Percentiles rank a stretch among this genome's conserved stretches.
Conservation (phyloP, 2,888 invertebrate species). For the Mythimna loreyi region DNA sequence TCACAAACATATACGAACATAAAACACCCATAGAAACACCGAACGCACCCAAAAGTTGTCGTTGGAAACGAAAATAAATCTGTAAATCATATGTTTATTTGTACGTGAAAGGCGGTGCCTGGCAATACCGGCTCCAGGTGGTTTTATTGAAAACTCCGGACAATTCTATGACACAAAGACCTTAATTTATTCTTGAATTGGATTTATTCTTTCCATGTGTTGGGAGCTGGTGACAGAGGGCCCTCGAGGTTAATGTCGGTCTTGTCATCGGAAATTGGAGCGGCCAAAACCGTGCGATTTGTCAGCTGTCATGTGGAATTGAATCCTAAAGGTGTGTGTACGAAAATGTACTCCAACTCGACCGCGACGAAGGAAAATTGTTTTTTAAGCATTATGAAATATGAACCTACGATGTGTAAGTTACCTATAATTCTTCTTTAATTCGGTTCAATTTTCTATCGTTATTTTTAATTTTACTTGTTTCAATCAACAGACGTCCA, state of each 20-base stretch:
- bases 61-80: slow-evolving; percentile 69
- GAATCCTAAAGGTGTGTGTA: slow-evolving; percentile 78
- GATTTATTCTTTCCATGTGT: slow-evolving; percentile 85
- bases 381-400: slow-evolving; percentile 37
- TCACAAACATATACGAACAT: slow-evolving; percentile 20
- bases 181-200: slow-evolving; percentile 89
- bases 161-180: slow-evolving; percentile 85
- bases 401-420: not conserved
- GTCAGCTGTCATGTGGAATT: slow-evolving; percentile 83
- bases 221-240: slow-evolving; percentile 85
- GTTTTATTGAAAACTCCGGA: slow-evolving; percentile 76
- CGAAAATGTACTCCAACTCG: slow-evolving; percentile 64
- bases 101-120: slow-evolving; percentile 72
- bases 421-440: not conserved
- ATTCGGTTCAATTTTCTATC: too few relatives aligned
- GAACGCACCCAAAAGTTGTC: slow-evolving; percentile 55
- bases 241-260: slow-evolving; percentile 88
- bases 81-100: slow-evolving; percentile 78
- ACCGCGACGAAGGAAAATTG: slow-evolving; percentile 42
- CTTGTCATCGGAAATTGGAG: slow-evolving; percentile 88
- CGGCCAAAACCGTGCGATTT: slow-evolving; percentile 83
- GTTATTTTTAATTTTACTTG: too few relatives aligned
- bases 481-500: too few relatives aligned
- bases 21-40: slow-evolving; percentile 47
- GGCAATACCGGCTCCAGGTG: slow-evolving; percentile 69